These are phyloP conservation scores for Phocoena sinus DNA, from an alignment of 2,113 vertebrate species.

Conservation along the genomic window DNA sequence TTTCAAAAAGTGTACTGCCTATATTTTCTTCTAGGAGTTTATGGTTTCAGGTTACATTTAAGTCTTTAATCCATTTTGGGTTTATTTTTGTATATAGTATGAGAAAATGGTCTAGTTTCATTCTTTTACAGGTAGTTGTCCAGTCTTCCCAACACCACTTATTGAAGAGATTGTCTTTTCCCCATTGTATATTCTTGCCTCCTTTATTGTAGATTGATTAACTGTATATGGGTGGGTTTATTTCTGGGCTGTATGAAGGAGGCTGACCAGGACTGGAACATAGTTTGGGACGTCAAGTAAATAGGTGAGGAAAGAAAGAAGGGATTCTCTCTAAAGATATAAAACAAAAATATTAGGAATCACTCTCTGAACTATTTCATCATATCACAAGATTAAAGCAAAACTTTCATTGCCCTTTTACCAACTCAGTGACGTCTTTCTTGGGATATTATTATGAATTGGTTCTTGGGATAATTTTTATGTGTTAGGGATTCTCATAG, in stretches of 20 bases:
- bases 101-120: background rate
- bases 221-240: background rate
- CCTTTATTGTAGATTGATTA: background rate
- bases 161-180: background rate
- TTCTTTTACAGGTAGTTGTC: background rate
- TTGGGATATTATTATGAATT: background rate
- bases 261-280: background rate
- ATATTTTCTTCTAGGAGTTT: background rate
- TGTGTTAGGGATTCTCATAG: background rate
- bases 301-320: background rate
- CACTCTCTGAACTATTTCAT: background rate
- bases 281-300: background rate
- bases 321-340: background rate
- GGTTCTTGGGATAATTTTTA: background rate
- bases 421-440: background rate
- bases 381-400: background rate
- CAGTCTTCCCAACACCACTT: background rate
- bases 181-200: background rate
- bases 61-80: background rate
- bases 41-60: background rate
- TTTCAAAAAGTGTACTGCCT: background rate
- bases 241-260: background rate
- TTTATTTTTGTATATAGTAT: background rate
- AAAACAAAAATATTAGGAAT: background rate
- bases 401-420: background rate